Base-by-base conservation (phyloP, 1,140 invertebrate genomes). In the Drosophila arizonae region DNA sequence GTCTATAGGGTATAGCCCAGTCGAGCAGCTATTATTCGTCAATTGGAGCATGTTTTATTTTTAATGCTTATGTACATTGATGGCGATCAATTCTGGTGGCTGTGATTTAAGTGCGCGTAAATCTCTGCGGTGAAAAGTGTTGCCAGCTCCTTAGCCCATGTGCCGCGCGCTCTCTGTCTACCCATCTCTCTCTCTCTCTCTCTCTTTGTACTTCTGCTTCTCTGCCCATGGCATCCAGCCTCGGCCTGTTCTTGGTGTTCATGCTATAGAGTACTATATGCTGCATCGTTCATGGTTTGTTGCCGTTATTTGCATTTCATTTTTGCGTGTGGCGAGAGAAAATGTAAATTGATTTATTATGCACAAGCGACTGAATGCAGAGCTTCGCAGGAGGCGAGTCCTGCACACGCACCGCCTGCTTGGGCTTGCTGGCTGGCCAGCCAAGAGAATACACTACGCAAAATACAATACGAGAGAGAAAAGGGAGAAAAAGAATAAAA, bases 281-380 rank as follows among this genome's bases (percentile, higher is more conserved):
- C 57, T 71, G 57, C 76, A 63, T 64, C 58, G 74, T 76, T 76
- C 73, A 76, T 45, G 75, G 78, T 78, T 76, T 78, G 78, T 80
- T 80, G 76, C 76, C 72, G 61, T 84, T 76, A 84, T 84, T 84
- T 84, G 80, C 81, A 84, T 82, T 84, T 79, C 72, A 84, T 76
- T 82, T 82, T 79, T 78, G 76, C 76, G 80, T 79, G 67, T 72
- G 80, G 80, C 72, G 76, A 82, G 76, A 79, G 73, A 82, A 84
- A 84, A 84, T 84, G 81, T 84, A 84, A 84, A 84, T 82, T 84
- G 81, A 84, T 84, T 84, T 84, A 84, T 84, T 84, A 84, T 84
- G 80, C 81, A 79, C 75, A 81, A 78, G 76, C 79, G 79, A 82
- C 77, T 82, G 79, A 76, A 72, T 64, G 71, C 60, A 70, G 66